A percentile compares a stretch with the other conserved stretches of the same genome.
Conservation (phyloP, 2,888 invertebrate genomes). For the Drosophila mimica region DNA sequence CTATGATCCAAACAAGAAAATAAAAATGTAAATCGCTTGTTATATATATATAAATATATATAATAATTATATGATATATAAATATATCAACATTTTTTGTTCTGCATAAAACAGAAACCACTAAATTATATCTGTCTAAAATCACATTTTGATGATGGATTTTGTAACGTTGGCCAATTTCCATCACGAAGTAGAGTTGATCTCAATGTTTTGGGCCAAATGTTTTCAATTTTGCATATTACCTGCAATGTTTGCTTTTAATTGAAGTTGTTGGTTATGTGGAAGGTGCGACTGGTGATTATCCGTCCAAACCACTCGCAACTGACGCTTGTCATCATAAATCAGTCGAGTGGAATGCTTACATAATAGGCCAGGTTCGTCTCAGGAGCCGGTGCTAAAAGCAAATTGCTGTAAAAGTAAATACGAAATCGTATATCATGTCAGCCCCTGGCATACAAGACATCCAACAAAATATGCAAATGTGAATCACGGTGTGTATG, state of each 20-base stretch:
- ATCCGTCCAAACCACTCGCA: slow-evolving; percentile 20
- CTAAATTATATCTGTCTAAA: not conserved
- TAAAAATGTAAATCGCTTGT: not conserved
- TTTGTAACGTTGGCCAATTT: not conserved
- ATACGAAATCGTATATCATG: slow-evolving; percentile 71
- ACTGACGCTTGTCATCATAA: slow-evolving; percentile 45
- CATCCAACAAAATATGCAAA: slow-evolving; percentile 45
- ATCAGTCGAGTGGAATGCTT: slow-evolving; percentile 52
- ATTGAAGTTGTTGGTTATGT: slow-evolving; percentile 41
- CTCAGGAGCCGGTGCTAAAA: slow-evolving; percentile 51
- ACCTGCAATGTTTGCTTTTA: slow-evolving; percentile 35
- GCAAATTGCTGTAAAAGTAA: slow-evolving; percentile 71
- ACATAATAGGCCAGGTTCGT: slow-evolving; percentile 59
- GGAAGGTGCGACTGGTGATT: not conserved
- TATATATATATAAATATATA: accelerated
- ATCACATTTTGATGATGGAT: not conserved
- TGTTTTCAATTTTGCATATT: not conserved
- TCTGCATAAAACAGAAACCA: not conserved
- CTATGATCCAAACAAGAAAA: not conserved
- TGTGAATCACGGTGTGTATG: slow-evolving; percentile 19
- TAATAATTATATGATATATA: not conserved
- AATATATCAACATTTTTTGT: accelerated
- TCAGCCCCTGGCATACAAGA: slow-evolving; percentile 21
- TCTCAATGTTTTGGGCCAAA: not conserved
- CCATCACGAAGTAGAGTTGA: not conserved